These are phyloP conservation scores for Arion vulgaris DNA, from an alignment of 1,140 invertebrate species.

Conservation along the genomic window DNA sequence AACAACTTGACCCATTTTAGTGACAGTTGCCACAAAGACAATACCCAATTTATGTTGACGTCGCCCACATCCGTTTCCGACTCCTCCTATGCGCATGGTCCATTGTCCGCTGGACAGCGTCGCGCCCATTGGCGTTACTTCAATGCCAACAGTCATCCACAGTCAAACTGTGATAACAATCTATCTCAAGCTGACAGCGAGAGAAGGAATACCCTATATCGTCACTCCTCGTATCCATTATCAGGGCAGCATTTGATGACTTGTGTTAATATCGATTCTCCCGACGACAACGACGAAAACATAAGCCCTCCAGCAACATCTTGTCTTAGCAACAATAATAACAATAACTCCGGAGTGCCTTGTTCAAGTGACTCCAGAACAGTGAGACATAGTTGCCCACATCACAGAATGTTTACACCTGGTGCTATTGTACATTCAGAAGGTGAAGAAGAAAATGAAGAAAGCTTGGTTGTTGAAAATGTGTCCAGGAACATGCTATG, in stretches of 20 bases:
- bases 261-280: conserved; percentile 38
- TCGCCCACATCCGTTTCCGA: not conserved
- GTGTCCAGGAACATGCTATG: conserved; percentile 19
- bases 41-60: not conserved
- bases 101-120: conserved; percentile 26
- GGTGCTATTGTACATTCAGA: conserved; percentile 45
- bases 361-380: not conserved
- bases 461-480: conserved; percentile 19
- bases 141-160: conserved; percentile 39
- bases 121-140: conserved; percentile 38
- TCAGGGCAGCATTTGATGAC: conserved; percentile 33
- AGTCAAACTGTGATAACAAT: conserved; percentile 40
- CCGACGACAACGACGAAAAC: conserved; percentile 33
- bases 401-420: conserved; percentile 41
- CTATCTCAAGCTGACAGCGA: conserved; percentile 19
- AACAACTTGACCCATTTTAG: conserved; percentile 80
- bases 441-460: conserved; percentile 44
- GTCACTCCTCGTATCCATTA: conserved; percentile 33
- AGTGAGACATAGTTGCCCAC: conserved; percentile 23
- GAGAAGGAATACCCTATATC: conserved; percentile 8
- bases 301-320: conserved; percentile 29
- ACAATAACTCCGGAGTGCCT: conserved; percentile 1
- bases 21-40: conserved; percentile 79
- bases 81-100: not conserved
- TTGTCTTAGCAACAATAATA: conserved; percentile 4